phyloP scores from a whole-genome alignment of 2,113 vertebrate genomes.

The Nipponia nippon region DNA sequence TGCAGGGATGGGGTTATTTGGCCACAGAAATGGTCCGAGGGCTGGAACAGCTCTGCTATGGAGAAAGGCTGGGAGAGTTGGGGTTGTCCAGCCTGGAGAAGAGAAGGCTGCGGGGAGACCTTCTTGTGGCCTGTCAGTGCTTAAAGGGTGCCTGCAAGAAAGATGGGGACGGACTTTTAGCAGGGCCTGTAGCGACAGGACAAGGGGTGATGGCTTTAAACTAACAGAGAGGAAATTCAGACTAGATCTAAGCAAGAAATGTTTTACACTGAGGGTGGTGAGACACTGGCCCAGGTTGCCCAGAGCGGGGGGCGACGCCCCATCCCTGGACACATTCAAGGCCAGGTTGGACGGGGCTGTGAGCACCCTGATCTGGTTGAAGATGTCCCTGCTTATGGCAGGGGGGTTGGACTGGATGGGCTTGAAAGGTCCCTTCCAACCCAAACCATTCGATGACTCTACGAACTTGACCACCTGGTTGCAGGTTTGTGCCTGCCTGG shows the following conservation, averaged over 20 bases:
- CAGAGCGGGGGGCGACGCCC: not conserved
- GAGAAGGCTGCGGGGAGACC: not conserved
- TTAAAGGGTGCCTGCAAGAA: not conserved
- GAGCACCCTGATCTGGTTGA: accelerated
- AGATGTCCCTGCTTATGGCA: accelerated
- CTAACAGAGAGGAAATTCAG: not conserved
- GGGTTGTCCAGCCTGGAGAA: not conserved
- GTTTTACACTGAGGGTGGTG: accelerated
- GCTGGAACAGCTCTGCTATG: not conserved
- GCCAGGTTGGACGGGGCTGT: not conserved
- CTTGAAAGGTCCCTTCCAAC: not conserved
- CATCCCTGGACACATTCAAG: not conserved
- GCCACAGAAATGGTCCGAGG: not conserved
- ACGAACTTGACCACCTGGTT: too few relatives aligned
- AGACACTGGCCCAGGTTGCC: not conserved
- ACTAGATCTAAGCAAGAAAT: too few relatives aligned
- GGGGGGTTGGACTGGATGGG: accelerated
- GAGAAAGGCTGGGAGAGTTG: not conserved
- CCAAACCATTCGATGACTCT: not conserved
- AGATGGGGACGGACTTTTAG: not conserved
- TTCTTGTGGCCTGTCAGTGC: accelerated
- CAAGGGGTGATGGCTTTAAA: not conserved
- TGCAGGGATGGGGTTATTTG: not conserved
- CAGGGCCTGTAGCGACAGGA: accelerated
- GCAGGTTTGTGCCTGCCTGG: not conserved